Conservation (phyloP, 2,113 vertebrate species). For the Seriola quinqueradiata region DNA sequence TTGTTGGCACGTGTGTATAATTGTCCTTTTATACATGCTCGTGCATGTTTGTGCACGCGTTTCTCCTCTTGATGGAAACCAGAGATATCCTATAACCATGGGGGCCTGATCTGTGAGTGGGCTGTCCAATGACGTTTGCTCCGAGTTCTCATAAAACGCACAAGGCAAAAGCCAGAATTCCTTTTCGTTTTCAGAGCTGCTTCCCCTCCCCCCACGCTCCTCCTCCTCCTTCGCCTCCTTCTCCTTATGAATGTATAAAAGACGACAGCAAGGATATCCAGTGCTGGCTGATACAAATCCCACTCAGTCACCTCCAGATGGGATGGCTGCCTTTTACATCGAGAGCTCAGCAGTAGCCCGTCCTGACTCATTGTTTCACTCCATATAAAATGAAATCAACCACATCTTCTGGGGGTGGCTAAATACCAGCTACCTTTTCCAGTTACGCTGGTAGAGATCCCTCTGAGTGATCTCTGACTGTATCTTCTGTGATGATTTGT, state of each 20-base stretch:
- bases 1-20: constrained; percentile 55
- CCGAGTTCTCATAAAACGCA: constrained; percentile 74
- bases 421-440: constrained; percentile 62
- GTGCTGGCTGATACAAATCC: constrained; percentile 69
- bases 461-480: constrained; percentile 33
- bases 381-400: constrained; percentile 81
- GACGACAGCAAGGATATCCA: constrained; percentile 73
- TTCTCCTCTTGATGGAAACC: constrained; percentile 70
- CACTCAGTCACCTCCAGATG: constrained; percentile 73
- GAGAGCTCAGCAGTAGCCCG: constrained; percentile 68
- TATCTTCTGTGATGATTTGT: constrained; percentile 44
- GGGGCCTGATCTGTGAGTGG: constrained; percentile 59
- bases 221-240: constrained; percentile 43
- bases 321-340: constrained; percentile 67
- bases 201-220: constrained; percentile 14
- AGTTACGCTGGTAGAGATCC: constrained; percentile 45
- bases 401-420: constrained; percentile 65
- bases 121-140: constrained; percentile 71
- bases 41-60: constrained; percentile 36
- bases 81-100: constrained; percentile 67
- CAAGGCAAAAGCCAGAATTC: constrained; percentile 66
- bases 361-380: constrained; percentile 78
- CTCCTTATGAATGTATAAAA: constrained; percentile 61
- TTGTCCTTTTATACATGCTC: constrained; percentile 58
- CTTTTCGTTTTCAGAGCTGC: constrained; percentile 57